Percentiles rank a stretch among this genome's conserved stretches.
These are phyloP conservation scores for Valencia hispanica DNA, from an alignment of 2,797 vertebrate species.

Conservation along the genomic window DNA sequence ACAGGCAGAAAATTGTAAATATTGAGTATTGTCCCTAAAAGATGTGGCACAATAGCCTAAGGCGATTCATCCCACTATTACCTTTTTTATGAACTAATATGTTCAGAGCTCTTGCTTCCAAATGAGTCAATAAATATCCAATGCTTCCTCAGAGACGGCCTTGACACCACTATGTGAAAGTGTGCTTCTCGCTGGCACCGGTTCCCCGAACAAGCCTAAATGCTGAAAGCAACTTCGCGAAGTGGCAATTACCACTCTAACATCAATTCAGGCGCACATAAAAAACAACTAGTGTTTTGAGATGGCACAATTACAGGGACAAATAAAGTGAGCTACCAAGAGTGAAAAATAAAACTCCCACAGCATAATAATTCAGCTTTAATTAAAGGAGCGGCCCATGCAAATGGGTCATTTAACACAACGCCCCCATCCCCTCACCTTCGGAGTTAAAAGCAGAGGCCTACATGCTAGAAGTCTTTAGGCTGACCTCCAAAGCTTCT, in stretches of 20 bases:
- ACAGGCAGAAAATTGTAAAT: conserved; percentile 61
- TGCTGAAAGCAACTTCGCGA: conserved; percentile 69
- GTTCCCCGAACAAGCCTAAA: conserved; percentile 54
- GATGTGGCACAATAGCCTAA: conserved; percentile 53
- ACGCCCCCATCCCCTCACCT: conserved; percentile 35
- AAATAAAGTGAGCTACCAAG: conserved; percentile 61
- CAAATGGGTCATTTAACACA: conserved; percentile 54
- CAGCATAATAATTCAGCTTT: conserved; percentile 70
- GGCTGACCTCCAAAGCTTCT: conserved; percentile 73
- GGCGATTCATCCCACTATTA: conserved; percentile 64
- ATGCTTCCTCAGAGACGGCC: conserved; percentile 69
- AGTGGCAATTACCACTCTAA: conserved; percentile 80
- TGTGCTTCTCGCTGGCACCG: conserved; percentile 36
- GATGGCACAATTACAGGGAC: conserved; percentile 67
- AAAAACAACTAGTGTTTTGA: conserved; percentile 41
- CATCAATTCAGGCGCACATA: conserved; percentile 66
- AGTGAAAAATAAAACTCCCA: conserved; percentile 49
- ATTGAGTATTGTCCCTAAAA: conserved; percentile 67
- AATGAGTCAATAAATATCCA: conserved; percentile 80
- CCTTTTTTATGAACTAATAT: conserved; percentile 78
- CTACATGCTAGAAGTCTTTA: conserved; percentile 65
- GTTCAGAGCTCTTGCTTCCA: conserved; percentile 69
- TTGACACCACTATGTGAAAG: conserved; percentile 70
- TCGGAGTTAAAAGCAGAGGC: conserved; percentile 64
- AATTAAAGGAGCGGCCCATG: conserved; percentile 66